Evolutionary conservation across 2,888 invertebrate species (phyloP).

Genomic region (Archips crataeganus): DNA sequence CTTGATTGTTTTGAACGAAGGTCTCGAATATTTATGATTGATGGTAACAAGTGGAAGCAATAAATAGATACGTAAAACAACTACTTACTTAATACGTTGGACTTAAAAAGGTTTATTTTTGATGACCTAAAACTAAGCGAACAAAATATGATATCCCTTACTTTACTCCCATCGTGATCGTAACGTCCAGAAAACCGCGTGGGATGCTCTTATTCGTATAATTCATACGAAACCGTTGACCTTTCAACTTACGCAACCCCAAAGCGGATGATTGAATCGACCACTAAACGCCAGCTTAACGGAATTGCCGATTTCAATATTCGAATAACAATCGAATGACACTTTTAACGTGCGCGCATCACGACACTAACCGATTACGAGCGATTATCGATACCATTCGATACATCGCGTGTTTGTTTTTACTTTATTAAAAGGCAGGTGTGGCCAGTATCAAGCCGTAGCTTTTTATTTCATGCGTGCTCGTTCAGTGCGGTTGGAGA

Average conservation of each 20-base stretch:
- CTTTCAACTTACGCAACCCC: conserved; percentile 36
- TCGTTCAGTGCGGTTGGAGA: conserved; percentile 10
- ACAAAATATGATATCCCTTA: not conserved
- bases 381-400: conserved; percentile 73
- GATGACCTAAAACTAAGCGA: not conserved
- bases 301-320: conserved; percentile 65
- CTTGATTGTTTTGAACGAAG: conserved; percentile 15
- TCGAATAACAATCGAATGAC: conserved; percentile 57
- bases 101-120: not conserved
- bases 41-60: not conserved
- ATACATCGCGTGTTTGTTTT: conserved; percentile 66
- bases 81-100: not conserved
- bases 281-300: conserved; percentile 47
- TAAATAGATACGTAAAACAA: not conserved
- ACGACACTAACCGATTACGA: conserved; percentile 58
- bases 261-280: conserved; percentile 26
- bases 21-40: not conserved
- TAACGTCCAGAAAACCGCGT: conserved; percentile 14
- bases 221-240: conserved; percentile 36
- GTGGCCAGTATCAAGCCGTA: conserved; percentile 47
- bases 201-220: conserved; percentile 33
- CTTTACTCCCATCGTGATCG: not conserved
- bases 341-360: conserved; percentile 65
- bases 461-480: conserved; percentile 34
- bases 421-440: conserved; percentile 63